Percentiles rank a stretch among this genome's conserved stretches.
Evolutionary conservation across 2,888 invertebrate genomes (phyloP).

Genomic region (Neria commutata): DNA sequence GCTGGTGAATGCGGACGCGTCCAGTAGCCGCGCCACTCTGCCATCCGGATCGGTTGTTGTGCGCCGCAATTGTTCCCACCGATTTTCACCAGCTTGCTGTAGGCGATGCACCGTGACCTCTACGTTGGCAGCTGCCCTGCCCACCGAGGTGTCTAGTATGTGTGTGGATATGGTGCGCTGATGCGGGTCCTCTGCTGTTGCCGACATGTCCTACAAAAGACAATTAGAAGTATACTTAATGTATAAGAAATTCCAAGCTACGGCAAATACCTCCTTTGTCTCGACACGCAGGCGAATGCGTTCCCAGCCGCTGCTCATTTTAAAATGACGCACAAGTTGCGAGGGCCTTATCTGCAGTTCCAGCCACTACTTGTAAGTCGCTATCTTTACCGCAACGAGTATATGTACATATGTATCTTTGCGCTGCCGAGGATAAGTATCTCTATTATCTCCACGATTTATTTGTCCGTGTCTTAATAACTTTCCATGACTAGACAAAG

Average conservation of each 20-base stretch:
- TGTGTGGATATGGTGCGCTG: conserved; percentile 73
- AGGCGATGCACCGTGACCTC: conserved; percentile 71
- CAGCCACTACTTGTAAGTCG: conserved; percentile 31
- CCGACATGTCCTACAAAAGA: conserved; percentile 21
- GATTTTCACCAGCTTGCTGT: conserved; percentile 62
- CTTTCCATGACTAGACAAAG: too few relatives aligned
- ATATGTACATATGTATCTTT: too few relatives aligned
- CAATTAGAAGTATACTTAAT: not conserved
- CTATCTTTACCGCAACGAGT: too few relatives aligned
- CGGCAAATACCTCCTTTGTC: conserved; percentile 36
- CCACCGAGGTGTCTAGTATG: conserved; percentile 75
- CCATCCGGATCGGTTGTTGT: conserved; percentile 72
- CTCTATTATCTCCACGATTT: not conserved
- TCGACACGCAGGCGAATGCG: conserved; percentile 42
- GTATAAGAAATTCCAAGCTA: not conserved
- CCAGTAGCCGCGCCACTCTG: conserved; percentile 69
- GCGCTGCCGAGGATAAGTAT: too few relatives aligned
- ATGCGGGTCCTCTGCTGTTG: conserved; percentile 7
- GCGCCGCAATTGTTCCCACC: conserved; percentile 73
- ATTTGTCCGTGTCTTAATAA: too few relatives aligned
- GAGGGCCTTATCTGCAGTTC: conserved; percentile 34
- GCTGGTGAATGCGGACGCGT: conserved; percentile 66
- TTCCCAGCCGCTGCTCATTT: conserved; percentile 44
- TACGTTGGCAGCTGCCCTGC: conserved; percentile 70
- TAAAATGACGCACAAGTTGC: too few relatives aligned